phyloP scores from a whole-genome alignment of 2,888 invertebrate genomes.

The Chrysolina americana region DNA sequence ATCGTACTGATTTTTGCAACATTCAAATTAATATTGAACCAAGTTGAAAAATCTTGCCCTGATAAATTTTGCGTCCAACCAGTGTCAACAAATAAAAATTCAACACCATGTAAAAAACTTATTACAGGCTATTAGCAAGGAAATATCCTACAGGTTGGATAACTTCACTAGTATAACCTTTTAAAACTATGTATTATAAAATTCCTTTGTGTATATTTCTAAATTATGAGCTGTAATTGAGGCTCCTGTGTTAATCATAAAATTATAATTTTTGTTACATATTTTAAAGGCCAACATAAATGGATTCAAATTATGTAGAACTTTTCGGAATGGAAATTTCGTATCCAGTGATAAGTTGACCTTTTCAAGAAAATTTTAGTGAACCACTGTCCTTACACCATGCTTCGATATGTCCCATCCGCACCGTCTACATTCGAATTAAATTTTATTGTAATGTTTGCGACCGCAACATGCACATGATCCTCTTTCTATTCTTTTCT shows the following conservation, averaged over 20 bases:
- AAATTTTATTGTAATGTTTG: not conserved
- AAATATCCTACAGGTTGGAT: slow-evolving; percentile 5
- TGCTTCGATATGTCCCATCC: not conserved
- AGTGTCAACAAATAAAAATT: slow-evolving; percentile 21
- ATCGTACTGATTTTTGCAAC: not conserved
- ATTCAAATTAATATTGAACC: slow-evolving; percentile 10
- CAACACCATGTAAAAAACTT: not conserved
- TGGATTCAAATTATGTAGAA: not conserved
- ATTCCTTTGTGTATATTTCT: not conserved
- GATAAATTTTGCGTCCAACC: not conserved
- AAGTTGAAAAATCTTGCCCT: not conserved
- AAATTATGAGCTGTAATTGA: not conserved
- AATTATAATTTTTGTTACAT: not conserved
- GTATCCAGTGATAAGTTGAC: not conserved
- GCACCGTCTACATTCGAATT: slow-evolving; percentile 7
- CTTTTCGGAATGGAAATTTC: not conserved
- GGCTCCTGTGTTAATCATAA: not conserved
- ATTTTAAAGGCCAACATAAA: not conserved
- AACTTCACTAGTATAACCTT: slow-evolving; percentile 13
- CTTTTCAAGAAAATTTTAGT: not conserved
- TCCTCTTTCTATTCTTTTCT: not conserved
- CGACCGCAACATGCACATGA: not conserved
- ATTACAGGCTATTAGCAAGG: not conserved
- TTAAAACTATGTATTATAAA: slow-evolving; percentile 2
- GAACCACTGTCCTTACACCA: not conserved